A percentile compares a stretch with the other conserved stretches of the same genome.
These are phyloP conservation scores for Frieseomelitta varia DNA, from an alignment of 1,140 invertebrate species.

Conservation along the genomic window DNA sequence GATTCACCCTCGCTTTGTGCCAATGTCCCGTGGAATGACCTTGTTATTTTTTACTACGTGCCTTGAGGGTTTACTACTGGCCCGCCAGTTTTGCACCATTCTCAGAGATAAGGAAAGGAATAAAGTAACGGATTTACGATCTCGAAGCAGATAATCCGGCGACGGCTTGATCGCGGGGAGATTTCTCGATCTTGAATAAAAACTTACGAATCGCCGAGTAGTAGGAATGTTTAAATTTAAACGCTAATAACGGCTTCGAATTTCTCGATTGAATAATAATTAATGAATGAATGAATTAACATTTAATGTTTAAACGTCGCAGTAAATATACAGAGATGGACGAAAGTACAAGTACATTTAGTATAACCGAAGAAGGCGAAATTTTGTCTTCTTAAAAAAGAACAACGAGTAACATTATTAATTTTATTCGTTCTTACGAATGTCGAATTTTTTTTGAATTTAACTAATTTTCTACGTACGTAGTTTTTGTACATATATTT, in stretches of 20 bases:
- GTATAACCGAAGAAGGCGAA: too few relatives aligned
- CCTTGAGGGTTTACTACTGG: slow-evolving; percentile 49
- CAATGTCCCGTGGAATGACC: slow-evolving; percentile 53
- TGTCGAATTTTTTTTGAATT: too few relatives aligned
- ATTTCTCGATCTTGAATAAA: slow-evolving; percentile 16
- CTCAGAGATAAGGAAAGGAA: slow-evolving; percentile 47
- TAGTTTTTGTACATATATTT: too few relatives aligned
- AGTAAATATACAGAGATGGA: not conserved
- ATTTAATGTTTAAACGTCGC: not conserved
- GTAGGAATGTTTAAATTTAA: not conserved
- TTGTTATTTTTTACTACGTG: slow-evolving; percentile 76
- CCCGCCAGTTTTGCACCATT: slow-evolving; percentile 55
- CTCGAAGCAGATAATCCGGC: slow-evolving; percentile 18
- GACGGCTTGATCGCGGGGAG: not conserved
- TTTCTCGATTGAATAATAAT: not conserved
- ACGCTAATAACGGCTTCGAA: not conserved
- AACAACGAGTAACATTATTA: too few relatives aligned
- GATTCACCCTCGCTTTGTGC: slow-evolving; percentile 35
- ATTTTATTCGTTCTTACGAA: too few relatives aligned
- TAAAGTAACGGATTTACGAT: slow-evolving; percentile 56
- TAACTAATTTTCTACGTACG: too few relatives aligned
- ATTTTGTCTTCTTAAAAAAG: too few relatives aligned
- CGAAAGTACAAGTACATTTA: too few relatives aligned
- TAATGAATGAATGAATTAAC: not conserved
- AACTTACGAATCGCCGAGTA: not conserved